phyloP scores from a whole-genome alignment of 2,888 invertebrate genomes.

The Andrena bucephala region DNA sequence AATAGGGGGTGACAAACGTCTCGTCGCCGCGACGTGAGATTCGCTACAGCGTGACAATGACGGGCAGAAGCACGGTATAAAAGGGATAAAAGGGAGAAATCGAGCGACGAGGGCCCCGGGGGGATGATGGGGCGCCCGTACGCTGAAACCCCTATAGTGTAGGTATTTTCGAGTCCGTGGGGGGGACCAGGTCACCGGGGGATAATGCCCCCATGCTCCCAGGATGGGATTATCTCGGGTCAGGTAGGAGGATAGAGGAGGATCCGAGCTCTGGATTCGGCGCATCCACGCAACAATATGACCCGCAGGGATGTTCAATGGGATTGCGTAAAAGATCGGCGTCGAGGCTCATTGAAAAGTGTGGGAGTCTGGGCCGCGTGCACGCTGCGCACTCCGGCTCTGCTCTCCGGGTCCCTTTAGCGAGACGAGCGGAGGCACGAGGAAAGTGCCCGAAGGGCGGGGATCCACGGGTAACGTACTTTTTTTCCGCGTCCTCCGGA shows the following conservation, averaged over 20 bases:
- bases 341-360: constrained; percentile 64
- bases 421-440: not conserved
- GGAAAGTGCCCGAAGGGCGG: constrained; percentile 38
- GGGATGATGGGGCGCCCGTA: constrained; percentile 37
- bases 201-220: constrained; percentile 74
- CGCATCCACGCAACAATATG: constrained; percentile 72
- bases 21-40: constrained; percentile 65
- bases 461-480: constrained; percentile 53
- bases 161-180: constrained; percentile 74
- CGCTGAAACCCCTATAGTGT: constrained; percentile 61
- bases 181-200: constrained; percentile 68
- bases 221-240: constrained; percentile 84
- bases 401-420: constrained; percentile 22
- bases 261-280: constrained; percentile 36
- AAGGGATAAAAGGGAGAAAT: constrained; percentile 48
- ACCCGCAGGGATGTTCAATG: constrained; percentile 69
- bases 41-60: constrained; percentile 73
- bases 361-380: constrained; percentile 75
- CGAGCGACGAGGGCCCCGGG: constrained; percentile 30
- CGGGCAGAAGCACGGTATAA: constrained; percentile 33
- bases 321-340: constrained; percentile 77
- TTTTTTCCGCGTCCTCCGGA: constrained; percentile 47
- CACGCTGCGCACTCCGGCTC: not conserved
- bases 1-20: constrained; percentile 65
- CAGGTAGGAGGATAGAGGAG: constrained; percentile 76